phyloP scores from a whole-genome alignment of 2,797 vertebrate species.

The Chaenodraco wilsoni region DNA sequence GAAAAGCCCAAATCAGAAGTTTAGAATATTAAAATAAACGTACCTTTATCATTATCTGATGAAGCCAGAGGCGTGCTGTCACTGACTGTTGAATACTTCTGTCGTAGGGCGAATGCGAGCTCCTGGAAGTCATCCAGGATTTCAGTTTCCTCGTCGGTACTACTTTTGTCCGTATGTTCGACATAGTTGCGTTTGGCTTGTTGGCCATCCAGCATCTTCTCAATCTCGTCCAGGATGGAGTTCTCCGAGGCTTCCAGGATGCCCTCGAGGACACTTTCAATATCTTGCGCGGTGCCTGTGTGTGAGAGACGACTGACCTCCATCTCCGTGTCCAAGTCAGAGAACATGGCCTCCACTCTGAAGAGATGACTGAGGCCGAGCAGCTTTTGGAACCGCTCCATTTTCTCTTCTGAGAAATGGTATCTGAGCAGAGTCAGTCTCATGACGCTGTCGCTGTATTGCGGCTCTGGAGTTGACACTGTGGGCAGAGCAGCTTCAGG shows the following conservation, averaged over 20 bases:
- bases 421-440: slow-evolving; percentile 83
- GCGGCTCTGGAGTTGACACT: slow-evolving; percentile 48
- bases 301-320: slow-evolving; percentile 74
- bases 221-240: slow-evolving; percentile 86
- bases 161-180: slow-evolving; percentile 66
- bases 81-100: slow-evolving; percentile 84
- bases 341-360: slow-evolving; percentile 89
- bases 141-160: slow-evolving; percentile 86
- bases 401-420: slow-evolving; percentile 84
- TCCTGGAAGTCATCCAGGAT: slow-evolving; percentile 93
- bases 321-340: slow-evolving; percentile 86
- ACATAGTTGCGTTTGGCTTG: slow-evolving; percentile 61
- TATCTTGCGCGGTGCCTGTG: slow-evolving; percentile 68
- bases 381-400: slow-evolving; percentile 83
- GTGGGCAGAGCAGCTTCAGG: slow-evolving; percentile 15
- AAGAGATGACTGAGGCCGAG: slow-evolving; percentile 83
- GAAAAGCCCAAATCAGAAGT: slow-evolving; percentile 2
- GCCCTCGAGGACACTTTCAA: slow-evolving; percentile 86
- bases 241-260: slow-evolving; percentile 90
- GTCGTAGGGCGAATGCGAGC: slow-evolving; percentile 89
- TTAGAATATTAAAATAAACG: slow-evolving; percentile 10
- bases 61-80: slow-evolving; percentile 79
- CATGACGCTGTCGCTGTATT: slow-evolving; percentile 79
- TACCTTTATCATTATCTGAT: slow-evolving; percentile 76
- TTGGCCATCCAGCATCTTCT: slow-evolving; percentile 86